Percentiles rank a stretch among this genome's conserved stretches.
Conservation (phyloP, 2,113 vertebrate genomes). For the Holacanthus passer region DNA sequence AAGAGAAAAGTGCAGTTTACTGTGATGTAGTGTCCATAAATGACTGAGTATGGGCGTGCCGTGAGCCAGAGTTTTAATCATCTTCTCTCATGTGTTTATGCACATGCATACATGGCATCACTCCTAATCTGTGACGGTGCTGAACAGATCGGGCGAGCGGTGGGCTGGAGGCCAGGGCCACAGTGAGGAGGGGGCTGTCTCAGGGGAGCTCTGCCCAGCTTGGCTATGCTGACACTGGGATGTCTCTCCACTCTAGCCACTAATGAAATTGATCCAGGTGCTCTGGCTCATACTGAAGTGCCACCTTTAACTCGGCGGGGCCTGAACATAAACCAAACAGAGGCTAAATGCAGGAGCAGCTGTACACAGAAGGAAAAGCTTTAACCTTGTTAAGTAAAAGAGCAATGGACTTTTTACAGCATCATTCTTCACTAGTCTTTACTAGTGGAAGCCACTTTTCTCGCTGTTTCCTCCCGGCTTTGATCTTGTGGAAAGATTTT, state of each 20-base stretch:
- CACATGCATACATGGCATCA: constrained; percentile 74
- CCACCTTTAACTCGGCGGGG: constrained; percentile 73
- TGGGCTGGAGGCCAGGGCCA: constrained; percentile 69
- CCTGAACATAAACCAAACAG: constrained; percentile 50
- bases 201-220: constrained; percentile 71
- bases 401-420: constrained; percentile 36
- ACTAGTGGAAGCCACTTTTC: not conserved
- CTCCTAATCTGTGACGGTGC: constrained; percentile 79
- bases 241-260: constrained; percentile 86
- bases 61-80: constrained; percentile 78
- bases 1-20: constrained; percentile 40
- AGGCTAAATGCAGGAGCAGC: constrained; percentile 59
- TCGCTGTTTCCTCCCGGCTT: not conserved
- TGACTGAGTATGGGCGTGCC: constrained; percentile 25
- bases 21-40: constrained; percentile 50
- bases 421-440: constrained; percentile 21
- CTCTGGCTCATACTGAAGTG: constrained; percentile 86
- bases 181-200: constrained; percentile 63
- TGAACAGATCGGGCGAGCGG: constrained; percentile 77
- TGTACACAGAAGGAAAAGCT: constrained; percentile 32
- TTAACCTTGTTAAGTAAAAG: constrained; percentile 57
- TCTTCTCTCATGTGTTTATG: constrained; percentile 65
- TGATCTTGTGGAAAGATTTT: constrained; percentile 28
- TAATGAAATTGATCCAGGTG: constrained; percentile 95
- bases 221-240: constrained; percentile 84